These are phyloP conservation scores for Pteromalus puparum DNA, from an alignment of 1,140 invertebrate genomes.

Conservation along the genomic window DNA sequence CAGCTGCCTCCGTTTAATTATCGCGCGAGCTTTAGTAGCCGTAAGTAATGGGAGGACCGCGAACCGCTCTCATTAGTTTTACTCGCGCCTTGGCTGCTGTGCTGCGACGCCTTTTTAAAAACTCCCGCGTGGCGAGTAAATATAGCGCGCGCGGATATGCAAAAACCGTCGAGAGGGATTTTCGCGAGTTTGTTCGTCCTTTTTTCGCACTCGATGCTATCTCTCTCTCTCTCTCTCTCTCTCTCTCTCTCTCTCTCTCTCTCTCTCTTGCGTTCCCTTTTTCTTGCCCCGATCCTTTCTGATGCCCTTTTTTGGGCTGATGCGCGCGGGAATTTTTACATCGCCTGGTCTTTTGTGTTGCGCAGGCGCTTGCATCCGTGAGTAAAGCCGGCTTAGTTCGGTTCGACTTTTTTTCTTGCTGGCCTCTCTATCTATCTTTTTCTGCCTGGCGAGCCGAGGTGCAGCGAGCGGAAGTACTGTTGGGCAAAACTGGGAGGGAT, in stretches of 20 bases:
- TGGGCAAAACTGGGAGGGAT: constrained; percentile 18
- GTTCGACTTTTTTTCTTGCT: constrained; percentile 9
- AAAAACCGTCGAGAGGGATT: constrained; percentile 6
- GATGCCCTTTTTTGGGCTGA: constrained; percentile 24
- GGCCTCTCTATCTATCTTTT: not conserved
- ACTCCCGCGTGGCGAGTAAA: not conserved
- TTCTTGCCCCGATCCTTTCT: constrained; percentile 21
- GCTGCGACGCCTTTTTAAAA: not conserved
- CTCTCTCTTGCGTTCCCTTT: not conserved
- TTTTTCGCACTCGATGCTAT: not conserved
- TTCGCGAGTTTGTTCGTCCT: not conserved
- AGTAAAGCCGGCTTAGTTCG: constrained; percentile 33
- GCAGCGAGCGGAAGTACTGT: not conserved
- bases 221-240: too few relatives aligned
- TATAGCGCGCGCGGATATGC: not conserved
- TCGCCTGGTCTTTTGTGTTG: constrained; percentile 39
- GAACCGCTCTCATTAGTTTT: constrained; percentile 41
- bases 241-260: too few relatives aligned
- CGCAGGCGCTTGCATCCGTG: constrained; percentile 15
- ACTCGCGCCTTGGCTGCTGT: not conserved
- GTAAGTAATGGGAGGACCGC: not conserved
- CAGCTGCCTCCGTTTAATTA: constrained; percentile 30
- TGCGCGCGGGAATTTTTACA: constrained; percentile 24
- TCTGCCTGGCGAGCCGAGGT: not conserved
- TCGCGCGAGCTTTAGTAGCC: constrained; percentile 24